A percentile compares a stretch with the other conserved stretches of the same genome.
phyloP scores from a whole-genome alignment of 2,797 vertebrate genomes.

The Spea hammondii region DNA sequence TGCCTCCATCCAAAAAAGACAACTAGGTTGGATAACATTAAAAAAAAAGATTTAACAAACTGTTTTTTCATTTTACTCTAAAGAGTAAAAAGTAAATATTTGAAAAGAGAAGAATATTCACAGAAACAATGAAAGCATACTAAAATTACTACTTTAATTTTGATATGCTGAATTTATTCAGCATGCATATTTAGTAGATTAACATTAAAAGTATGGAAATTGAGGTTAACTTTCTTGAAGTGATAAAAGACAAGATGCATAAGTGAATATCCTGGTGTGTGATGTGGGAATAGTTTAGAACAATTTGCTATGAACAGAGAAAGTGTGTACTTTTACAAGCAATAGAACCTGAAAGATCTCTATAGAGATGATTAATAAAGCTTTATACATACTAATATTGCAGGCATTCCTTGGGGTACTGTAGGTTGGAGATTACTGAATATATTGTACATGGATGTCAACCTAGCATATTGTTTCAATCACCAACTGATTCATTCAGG shows the following conservation, averaged over 20 bases:
- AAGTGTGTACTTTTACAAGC: constrained; percentile 47
- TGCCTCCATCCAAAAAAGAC: no score
- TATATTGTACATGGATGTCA: constrained; percentile 17
- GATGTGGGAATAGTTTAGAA: constrained; percentile 47
- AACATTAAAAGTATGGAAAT: constrained; percentile 46
- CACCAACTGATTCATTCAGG: not conserved
- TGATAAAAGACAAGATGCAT: constrained; percentile 45
- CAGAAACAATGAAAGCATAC: constrained; percentile 18
- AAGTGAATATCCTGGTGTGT: constrained; percentile 43
- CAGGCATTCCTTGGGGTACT: constrained; percentile 9
- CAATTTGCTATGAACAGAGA: constrained; percentile 48
- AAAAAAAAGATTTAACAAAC: no score
- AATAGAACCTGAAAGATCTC: constrained; percentile 45
- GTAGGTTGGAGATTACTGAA: constrained; percentile 38
- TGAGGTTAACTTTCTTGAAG: constrained; percentile 48
- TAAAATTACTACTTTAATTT: constrained; percentile 35
- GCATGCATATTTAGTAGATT: constrained; percentile 47
- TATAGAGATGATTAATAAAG: constrained; percentile 39
- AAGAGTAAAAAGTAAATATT: not conserved
- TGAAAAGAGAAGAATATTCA: constrained; percentile 6
- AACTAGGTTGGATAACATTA: no score
- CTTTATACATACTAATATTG: constrained; percentile 34
- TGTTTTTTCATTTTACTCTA: no score
- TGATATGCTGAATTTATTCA: constrained; percentile 32
- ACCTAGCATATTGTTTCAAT: constrained; percentile 22